Percentiles rank a stretch among this genome's conserved stretches.
These are phyloP conservation scores for Ascaphus truei DNA, from an alignment of 2,113 vertebrate genomes.

Conservation along the genomic window DNA sequence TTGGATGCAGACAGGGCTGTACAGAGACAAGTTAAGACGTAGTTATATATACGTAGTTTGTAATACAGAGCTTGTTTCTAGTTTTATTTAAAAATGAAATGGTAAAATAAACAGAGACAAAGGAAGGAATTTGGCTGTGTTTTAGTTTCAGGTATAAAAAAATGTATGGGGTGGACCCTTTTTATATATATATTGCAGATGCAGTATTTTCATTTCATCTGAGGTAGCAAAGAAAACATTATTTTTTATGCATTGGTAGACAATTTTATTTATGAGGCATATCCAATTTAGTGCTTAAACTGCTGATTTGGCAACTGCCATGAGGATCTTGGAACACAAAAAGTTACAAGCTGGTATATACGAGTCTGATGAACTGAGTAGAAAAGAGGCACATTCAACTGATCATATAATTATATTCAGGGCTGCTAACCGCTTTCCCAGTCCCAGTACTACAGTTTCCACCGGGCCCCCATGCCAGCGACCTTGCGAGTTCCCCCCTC, in stretches of 20 bases:
- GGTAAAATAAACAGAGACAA: conserved; percentile 16
- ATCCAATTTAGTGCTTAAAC: neutral
- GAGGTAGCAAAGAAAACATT: conserved; percentile 22
- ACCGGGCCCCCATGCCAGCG: no score
- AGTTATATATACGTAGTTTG: conserved; percentile 6
- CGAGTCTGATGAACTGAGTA: no score
- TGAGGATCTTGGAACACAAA: neutral
- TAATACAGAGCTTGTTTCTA: neutral
- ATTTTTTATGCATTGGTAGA: conserved; percentile 9
- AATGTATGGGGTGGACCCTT: neutral
- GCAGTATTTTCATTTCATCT: conserved; percentile 29
- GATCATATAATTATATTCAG: no score
- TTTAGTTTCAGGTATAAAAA: conserved; percentile 10
- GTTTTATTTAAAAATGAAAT: neutral
- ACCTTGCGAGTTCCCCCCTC: no score
- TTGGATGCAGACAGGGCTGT: neutral
- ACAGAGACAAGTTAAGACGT: conserved; percentile 5
- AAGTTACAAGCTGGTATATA: no score
- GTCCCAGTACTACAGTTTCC: no score
- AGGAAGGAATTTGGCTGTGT: conserved; percentile 1
- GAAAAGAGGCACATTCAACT: no score
- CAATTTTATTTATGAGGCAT: neutral
- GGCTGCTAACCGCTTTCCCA: no score
- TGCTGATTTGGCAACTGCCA: neutral
- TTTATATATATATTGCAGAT: conserved; percentile 17